Evolutionary conservation across 2,797 vertebrate species (phyloP), one percentile per base, ranked within the genome.

Genomic region (Clarias fuscus): DNA sequence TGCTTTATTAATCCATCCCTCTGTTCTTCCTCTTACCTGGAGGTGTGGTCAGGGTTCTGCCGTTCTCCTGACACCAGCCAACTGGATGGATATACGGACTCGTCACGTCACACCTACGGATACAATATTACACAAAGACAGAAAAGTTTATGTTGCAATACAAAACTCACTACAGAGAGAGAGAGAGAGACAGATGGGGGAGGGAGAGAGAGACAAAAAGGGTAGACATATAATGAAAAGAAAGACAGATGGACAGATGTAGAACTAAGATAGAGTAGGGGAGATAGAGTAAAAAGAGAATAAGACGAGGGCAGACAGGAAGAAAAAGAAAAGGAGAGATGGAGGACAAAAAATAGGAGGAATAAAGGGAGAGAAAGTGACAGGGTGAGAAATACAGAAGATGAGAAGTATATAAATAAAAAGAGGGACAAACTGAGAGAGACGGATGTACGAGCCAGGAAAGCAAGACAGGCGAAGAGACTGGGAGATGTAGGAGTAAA

Each of bases 41-140:
- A 20, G 96, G 96, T 0, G 95, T 96, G 84, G 96, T 95, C 10
- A 97, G 96, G 17, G 93, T 95, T 89, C 93, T 94, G 91, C 94
- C 93, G 70, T 96, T 95, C 88, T 96, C 95, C 89, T 95, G 95
- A 92, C 96, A 96, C 96, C 96, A 97, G 70, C 96, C 96, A 79
- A 97, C 94, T 0, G 96, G 96, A 90, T 97, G 96, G 87, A 97
- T 97, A 87, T 97, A 96, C 43, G 96, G 96, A 86, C 96, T 96
- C 24, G 95, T 95, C 43, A 96, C 95, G 90, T 97, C 96, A 92
- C 96, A 96, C 96, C 96, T 97, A 87, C 17, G 91, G 53, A 62
- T 18, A 82, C 72, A 82, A 30, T 8, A 58, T 18, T 7, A 58
- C n/a, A 30, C n/a, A 58, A 15, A 59, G 4, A 56, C 1, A 53